Base-by-base conservation (phyloP, 2,113 vertebrate genomes). In the Murina feae region DNA sequence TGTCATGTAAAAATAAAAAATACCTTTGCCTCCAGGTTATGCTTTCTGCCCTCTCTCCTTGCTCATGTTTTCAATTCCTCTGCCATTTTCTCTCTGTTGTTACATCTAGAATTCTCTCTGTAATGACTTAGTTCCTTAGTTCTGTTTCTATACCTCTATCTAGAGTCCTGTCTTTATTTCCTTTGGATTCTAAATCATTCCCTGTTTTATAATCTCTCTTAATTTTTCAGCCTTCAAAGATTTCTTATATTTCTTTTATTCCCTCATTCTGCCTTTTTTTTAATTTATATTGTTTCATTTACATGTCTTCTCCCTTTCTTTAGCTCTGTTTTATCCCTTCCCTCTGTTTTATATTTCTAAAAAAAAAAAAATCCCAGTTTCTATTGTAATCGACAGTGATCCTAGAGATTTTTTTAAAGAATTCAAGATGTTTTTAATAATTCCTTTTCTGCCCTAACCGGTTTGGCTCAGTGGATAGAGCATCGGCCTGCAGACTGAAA, bases 1-100 rank as follows among this genome's bases (percentile, higher is more conserved):
- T 23, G 91, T 37, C 1, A 23, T 60, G 28, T 78, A 90, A 92
- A 78, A 88, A 87, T 63, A 91, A 94, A 91, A 76, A 83, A 51
- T 17, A 60, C 42, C 42, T 75, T 58, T 30, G 13, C 51, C 53
- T 68, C n/a, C 1, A 89, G 32, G 49, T 83, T 75, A 20, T 82
- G 17, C n/a, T 71, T 75, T 35, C 2, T 32, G 11, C 12, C 7
- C 30, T 85, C 32, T 63, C 9, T 71, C 28, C 37, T 86, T 81
- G 17, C 35, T 55, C 17, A 20, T 66, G 23, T 51, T 83, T 86
- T 58, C 49, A 63, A 49, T 47, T 82, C 1, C 0, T 79, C 35
- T 82, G 71, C 30, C 7, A 37, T 17, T 47, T 32, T 17, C 39
- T 63, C 14, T 79, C 85, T 49, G 82, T 55, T 76, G 83, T 81